These are phyloP conservation scores for Nesospiza acunhae DNA, from an alignment of 2,113 vertebrate species.

Conservation along the genomic window DNA sequence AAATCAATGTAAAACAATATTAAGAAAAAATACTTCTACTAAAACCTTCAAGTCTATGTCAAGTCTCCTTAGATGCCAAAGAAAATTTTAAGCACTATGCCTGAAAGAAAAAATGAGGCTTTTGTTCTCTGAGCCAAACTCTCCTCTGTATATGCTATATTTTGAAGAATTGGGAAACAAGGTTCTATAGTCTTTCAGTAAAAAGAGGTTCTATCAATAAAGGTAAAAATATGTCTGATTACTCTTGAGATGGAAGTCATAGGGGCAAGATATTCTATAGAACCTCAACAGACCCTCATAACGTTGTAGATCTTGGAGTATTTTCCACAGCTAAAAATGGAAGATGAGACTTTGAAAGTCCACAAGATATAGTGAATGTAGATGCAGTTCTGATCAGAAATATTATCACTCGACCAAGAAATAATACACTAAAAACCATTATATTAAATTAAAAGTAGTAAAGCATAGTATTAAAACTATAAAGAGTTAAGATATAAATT, in stretches of 20 bases:
- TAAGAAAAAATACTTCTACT: neutral
- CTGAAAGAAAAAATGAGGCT: neutral
- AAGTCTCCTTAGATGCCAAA: neutral
- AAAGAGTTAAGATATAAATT: neutral
- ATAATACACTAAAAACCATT: neutral
- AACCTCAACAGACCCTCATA: neutral
- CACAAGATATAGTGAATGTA: neutral
- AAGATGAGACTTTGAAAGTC: neutral
- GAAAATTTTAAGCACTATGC: neutral
- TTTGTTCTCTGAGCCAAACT: neutral
- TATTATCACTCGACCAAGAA: neutral
- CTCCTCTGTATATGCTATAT: neutral
- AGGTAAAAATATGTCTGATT: neutral
- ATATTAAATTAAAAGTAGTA: neutral
- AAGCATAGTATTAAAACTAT: neutral
- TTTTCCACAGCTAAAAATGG: neutral
- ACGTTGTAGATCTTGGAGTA: fast-evolving
- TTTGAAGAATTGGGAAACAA: neutral
- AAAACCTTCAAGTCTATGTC: neutral
- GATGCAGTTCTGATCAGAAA: neutral
- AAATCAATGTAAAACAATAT: neutral
- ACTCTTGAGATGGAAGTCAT: neutral
- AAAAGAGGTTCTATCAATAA: neutral
- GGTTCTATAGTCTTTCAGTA: neutral
- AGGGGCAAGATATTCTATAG: neutral